Percentiles rank a stretch among this genome's conserved stretches.
These are phyloP conservation scores for Dromococcyx pavoninus DNA, from an alignment of 2,797 vertebrate genomes.

Conservation along the genomic window DNA sequence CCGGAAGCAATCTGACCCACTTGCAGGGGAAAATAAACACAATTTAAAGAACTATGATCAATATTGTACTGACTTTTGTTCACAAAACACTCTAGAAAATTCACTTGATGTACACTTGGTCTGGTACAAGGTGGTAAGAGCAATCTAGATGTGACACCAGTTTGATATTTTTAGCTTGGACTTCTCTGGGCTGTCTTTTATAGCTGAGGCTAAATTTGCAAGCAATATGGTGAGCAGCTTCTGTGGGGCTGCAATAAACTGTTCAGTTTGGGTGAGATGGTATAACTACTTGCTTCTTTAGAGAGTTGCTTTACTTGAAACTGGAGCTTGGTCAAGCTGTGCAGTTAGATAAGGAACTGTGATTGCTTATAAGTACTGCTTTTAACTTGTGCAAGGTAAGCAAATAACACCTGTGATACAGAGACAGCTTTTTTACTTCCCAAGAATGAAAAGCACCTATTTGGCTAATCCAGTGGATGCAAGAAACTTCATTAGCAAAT, in stretches of 20 bases:
- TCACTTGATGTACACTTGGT: not conserved
- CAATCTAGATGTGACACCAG: not conserved
- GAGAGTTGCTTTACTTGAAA: not conserved
- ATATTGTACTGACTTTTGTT: not conserved
- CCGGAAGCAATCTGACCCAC: not conserved
- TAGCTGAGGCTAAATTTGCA: not conserved
- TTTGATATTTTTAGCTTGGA: not conserved
- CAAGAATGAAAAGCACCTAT: not conserved
- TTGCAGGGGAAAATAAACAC: not conserved
- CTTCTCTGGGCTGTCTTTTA: not conserved
- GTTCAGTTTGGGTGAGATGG: fast-evolving
- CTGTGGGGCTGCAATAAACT: not conserved
- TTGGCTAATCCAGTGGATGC: fast-evolving
- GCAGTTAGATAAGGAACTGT: not conserved
- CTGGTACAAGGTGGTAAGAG: not conserved
- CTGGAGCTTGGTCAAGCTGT: not conserved
- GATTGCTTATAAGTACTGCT: not conserved
- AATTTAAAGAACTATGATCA: not conserved
- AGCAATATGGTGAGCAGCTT: not conserved
- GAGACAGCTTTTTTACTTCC: not conserved
- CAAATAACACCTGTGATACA: not conserved
- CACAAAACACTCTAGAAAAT: not conserved
- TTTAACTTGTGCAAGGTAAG: not conserved
- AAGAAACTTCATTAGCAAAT: not conserved
- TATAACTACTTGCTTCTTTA: not conserved